Percentiles rank a stretch among this genome's conserved stretches.
Conservation (phyloP, 2,888 invertebrate genomes). For the Noctua janthina region DNA sequence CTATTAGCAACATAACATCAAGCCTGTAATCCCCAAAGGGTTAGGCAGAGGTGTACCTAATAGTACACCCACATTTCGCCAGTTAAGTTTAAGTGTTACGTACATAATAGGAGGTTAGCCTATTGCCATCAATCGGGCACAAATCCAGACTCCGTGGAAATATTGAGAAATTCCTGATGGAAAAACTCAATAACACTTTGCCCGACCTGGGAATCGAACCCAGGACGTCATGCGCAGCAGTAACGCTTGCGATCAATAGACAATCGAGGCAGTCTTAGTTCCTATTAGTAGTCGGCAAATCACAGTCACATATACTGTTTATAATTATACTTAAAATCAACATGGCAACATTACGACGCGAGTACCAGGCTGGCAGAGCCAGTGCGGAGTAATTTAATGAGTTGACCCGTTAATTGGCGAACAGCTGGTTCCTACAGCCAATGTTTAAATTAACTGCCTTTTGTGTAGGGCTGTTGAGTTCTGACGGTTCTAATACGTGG, state of each 20-base stretch:
- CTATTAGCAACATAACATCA: not conserved
- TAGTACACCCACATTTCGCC: no score
- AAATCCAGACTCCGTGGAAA: no score
- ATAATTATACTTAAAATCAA: constrained; percentile 64
- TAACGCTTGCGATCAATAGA: no score
- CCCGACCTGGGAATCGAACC: no score
- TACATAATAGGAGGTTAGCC: no score
- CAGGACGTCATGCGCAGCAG: no score
- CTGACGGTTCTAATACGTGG: constrained; percentile 22
- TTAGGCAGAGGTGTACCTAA: no score
- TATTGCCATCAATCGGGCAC: no score
- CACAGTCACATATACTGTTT: constrained; percentile 33
- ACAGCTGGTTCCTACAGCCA: constrained; percentile 78
- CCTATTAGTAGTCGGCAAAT: constrained; percentile 10
- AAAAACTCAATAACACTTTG: no score
- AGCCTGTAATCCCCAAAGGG: no score
- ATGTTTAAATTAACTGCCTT: constrained; percentile 82
- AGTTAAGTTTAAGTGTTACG: no score
- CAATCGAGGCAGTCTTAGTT: not conserved
- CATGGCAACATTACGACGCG: constrained; percentile 52
- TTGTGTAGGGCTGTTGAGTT: constrained; percentile 63
- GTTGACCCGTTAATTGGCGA: constrained; percentile 81
- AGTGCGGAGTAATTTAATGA: constrained; percentile 80
- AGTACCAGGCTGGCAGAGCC: constrained; percentile 70
- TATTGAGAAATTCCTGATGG: no score